Conservation (phyloP, 2,888 invertebrate species). For the Caenorhabditis sinica region DNA sequence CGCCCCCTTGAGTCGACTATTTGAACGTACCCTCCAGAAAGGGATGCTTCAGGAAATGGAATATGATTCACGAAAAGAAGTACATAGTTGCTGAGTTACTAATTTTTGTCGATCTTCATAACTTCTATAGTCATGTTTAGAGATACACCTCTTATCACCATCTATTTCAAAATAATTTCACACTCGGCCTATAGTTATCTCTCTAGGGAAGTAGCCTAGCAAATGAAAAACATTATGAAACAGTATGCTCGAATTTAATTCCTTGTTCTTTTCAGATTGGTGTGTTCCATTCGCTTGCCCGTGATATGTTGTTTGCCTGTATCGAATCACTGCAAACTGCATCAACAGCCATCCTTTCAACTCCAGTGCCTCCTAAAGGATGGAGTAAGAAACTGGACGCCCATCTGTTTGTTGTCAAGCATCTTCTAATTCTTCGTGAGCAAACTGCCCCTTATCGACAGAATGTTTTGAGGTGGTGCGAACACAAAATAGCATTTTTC, state of each 20-base stretch:
- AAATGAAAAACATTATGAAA: not conserved
- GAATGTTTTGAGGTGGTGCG: constrained; percentile 57
- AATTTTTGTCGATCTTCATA: too few species aligned
- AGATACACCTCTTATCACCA: too few species aligned
- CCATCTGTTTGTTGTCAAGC: constrained; percentile 97
- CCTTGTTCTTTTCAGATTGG: constrained; percentile 87
- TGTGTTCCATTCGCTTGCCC: constrained; percentile 97
- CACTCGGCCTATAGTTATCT: too few species aligned
- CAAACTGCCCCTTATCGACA: constrained; percentile 92
- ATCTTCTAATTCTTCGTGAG: constrained; percentile 95
- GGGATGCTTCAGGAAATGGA: too few species aligned
- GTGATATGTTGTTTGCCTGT: constrained; percentile 95
- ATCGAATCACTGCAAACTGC: constrained; percentile 93
- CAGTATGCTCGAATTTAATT: not conserved
- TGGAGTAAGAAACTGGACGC: constrained; percentile 89
- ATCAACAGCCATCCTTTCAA: constrained; percentile 88
- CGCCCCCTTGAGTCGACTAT: too few species aligned
- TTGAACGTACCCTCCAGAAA: too few species aligned
- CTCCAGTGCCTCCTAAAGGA: constrained; percentile 58
- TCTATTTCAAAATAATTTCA: too few species aligned
- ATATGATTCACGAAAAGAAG: too few species aligned
- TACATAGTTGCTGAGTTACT: too few species aligned
- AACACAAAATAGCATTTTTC: not conserved
- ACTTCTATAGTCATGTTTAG: too few species aligned
- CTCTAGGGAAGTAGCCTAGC: too few species aligned